phyloP scores from a whole-genome alignment of 1,140 invertebrate genomes.

The Aphelenchoides fujianensis region DNA sequence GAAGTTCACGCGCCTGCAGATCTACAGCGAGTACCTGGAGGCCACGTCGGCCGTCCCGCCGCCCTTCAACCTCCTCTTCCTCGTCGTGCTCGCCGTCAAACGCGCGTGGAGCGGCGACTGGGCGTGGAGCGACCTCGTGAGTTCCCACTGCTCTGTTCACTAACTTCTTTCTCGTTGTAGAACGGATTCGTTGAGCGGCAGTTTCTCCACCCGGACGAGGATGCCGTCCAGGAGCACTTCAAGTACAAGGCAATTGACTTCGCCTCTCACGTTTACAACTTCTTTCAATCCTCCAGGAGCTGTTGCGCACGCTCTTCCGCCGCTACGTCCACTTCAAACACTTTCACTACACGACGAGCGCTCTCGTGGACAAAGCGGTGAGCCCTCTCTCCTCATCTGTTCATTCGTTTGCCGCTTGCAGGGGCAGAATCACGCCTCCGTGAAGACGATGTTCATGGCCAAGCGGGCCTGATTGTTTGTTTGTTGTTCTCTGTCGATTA shows the following conservation, averaged over 20 bases:
- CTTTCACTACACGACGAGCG: slow-evolving; percentile 22
- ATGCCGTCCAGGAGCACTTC: background rate
- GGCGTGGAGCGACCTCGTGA: slow-evolving; percentile 15
- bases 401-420: too few relatives aligned
- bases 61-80: slow-evolving; percentile 31
- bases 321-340: slow-evolving; percentile 17
- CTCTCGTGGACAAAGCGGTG: too few relatives aligned
- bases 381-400: too few relatives aligned
- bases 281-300: background rate
- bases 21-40: slow-evolving; percentile 35
- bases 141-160: background rate
- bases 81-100: slow-evolving; percentile 6
- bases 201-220: background rate
- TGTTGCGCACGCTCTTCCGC: slow-evolving; percentile 7
- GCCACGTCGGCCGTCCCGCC: slow-evolving; percentile 27
- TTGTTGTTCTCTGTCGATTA: too few relatives aligned
- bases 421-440: too few relatives aligned
- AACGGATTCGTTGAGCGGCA: slow-evolving; percentile 2
- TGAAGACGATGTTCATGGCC: too few relatives aligned
- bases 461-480: too few relatives aligned
- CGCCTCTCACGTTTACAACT: slow-evolving; percentile 1
- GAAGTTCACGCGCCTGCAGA: slow-evolving; percentile 37
- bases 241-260: slow-evolving; percentile 17
- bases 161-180: background rate
- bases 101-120: background rate